These are phyloP conservation scores for Nothobranchius furzeri DNA, from an alignment of 2,113 vertebrate species.

Conservation along the genomic window DNA sequence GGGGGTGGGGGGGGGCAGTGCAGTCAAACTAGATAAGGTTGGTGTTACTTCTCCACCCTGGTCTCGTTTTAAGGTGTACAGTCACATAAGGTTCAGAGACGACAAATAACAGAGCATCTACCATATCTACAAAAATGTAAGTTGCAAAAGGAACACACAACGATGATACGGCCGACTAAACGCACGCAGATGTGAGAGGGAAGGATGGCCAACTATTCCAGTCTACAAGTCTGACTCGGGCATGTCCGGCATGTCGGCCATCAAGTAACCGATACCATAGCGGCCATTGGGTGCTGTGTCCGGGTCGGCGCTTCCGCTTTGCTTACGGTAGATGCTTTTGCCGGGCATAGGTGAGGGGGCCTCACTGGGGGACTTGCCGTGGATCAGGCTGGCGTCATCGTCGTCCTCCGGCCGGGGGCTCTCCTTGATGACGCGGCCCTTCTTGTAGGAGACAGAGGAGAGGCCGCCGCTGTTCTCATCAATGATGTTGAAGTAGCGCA, in stretches of 20 bases:
- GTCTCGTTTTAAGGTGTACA: constrained; percentile 24
- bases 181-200: constrained; percentile 36
- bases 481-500: constrained; percentile 87
- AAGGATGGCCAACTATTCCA: constrained; percentile 11
- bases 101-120: constrained; percentile 63
- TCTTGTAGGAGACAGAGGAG: constrained; percentile 90
- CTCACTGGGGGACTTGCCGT: constrained; percentile 88
- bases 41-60: constrained; percentile 21
- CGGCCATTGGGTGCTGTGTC: constrained; percentile 91
- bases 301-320: constrained; percentile 73
- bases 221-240: constrained; percentile 93
- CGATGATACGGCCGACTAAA: constrained; percentile 49
- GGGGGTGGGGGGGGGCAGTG: constrained; percentile 7
- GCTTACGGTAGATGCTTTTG: constrained; percentile 91
- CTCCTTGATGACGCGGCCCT: constrained; percentile 91
- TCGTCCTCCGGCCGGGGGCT: constrained; percentile 81
- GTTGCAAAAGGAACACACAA: constrained; percentile 61
- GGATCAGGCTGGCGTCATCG: constrained; percentile 90
- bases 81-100: constrained; percentile 56
- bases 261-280: constrained; percentile 93
- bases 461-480: constrained; percentile 82
- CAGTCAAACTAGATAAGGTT: constrained; percentile 4
- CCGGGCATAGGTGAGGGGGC: constrained; percentile 88
- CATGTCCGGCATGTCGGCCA: constrained; percentile 93
- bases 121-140: constrained; percentile 74